A percentile compares a stretch with the other conserved stretches of the same genome.
These are phyloP conservation scores for Epinephelus cyanopodus DNA, from an alignment of 2,113 vertebrate species.

Conservation along the genomic window DNA sequence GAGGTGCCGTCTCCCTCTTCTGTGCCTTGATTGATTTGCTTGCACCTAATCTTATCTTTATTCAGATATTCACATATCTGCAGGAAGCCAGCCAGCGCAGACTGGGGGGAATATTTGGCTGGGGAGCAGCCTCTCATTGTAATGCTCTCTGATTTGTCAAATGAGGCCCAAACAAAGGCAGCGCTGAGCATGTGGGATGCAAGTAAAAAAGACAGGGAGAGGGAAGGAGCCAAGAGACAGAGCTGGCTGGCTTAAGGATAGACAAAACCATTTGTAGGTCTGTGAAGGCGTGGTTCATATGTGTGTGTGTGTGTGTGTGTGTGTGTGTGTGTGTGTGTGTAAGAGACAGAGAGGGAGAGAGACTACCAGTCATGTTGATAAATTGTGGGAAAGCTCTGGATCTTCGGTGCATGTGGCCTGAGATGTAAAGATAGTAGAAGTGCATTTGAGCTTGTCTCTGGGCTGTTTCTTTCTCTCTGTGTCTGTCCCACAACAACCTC, in stretches of 20 bases:
- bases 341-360: not conserved
- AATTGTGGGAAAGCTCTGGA: slow-evolving; percentile 32
- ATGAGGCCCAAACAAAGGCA: slow-evolving; percentile 58
- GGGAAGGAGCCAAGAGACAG: slow-evolving; percentile 14
- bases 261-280: slow-evolving; percentile 9
- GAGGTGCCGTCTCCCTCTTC: slow-evolving; percentile 30
- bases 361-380: slow-evolving; percentile 33
- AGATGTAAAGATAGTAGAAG: slow-evolving; percentile 41
- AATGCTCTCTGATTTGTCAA: slow-evolving; percentile 67
- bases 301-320: slow-evolving; percentile 3
- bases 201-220: slow-evolving; percentile 24
- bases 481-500: slow-evolving; percentile 36
- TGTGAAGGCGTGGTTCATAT: not conserved
- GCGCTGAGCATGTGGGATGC: slow-evolving; percentile 19
- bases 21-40: slow-evolving; percentile 63
- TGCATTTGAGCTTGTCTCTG: slow-evolving; percentile 41
- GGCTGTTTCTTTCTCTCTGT: slow-evolving; percentile 45
- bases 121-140: slow-evolving; percentile 55
- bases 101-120: slow-evolving; percentile 46
- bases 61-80: slow-evolving; percentile 65
- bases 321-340: slow-evolving; percentile 2
- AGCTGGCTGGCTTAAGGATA: slow-evolving; percentile 17
- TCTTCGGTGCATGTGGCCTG: slow-evolving; percentile 26
- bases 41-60: slow-evolving; percentile 72
- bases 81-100: slow-evolving; percentile 49